These are phyloP conservation scores for Noctua janthe DNA, from an alignment of 2,888 invertebrate species.

Conservation along the genomic window DNA sequence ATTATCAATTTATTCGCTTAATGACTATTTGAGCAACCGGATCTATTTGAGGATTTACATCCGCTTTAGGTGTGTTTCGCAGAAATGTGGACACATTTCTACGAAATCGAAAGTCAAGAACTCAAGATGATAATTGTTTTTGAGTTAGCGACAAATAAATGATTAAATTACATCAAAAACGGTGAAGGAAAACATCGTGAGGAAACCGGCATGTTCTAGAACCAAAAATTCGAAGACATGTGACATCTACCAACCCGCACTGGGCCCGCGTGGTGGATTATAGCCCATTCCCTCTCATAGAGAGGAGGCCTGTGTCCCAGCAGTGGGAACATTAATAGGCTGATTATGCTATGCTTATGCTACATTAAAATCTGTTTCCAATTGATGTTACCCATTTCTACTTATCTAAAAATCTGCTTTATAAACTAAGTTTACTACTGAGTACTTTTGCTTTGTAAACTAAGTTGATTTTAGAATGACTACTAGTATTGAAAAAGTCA, in stretches of 20 bases:
- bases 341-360: too few species aligned
- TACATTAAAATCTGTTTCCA: neutral
- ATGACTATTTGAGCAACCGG: constrained; percentile 4
- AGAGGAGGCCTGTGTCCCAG: too few species aligned
- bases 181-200: too few species aligned
- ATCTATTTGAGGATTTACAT: constrained; percentile 4
- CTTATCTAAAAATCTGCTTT: neutral
- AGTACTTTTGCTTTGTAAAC: too few species aligned
- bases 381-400: neutral
- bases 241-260: too few species aligned
- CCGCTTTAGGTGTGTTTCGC: neutral
- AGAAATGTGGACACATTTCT: neutral
- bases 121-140: neutral
- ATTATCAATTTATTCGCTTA: constrained; percentile 9
- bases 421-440: too few species aligned
- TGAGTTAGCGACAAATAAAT: neutral
- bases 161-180: too few species aligned
- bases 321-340: too few species aligned
- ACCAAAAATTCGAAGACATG: too few species aligned
- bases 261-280: too few species aligned
- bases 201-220: too few species aligned
- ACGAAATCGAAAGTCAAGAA: neutral
- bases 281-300: too few species aligned
- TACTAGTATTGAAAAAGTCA: neutral
- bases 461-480: neutral